Evolutionary conservation across 2,797 vertebrate species (phyloP), one percentile per base, ranked within the genome.

Genomic region (Morelia viridis): DNA sequence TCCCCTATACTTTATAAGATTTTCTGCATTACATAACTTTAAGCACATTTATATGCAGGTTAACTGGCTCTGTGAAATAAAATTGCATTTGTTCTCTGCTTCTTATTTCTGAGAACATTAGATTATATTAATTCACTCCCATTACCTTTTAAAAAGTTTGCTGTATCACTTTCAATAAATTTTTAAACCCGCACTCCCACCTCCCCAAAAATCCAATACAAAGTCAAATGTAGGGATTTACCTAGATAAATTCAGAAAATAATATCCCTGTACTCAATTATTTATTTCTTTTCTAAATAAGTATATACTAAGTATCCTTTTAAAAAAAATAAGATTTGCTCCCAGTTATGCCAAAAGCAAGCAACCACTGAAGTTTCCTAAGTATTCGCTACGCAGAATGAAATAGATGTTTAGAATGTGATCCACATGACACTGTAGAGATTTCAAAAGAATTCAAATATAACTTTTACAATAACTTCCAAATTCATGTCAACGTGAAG

Each of bases 81-180:
- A 5, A 2, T 24, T 87, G 65, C 5, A 2, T 35, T 86, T 26
- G 1, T 76, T 61, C 90, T 92, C 86, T 0, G 1, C 2, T 26
- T 26, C 88, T 87, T 26, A 92, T 71, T 2, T 0, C 89, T 90
- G 60, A 68, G 84, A 61, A 89, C 19, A 87, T 90, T 87, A 93
- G 35, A 53, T 4, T 87, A 85, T 60, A 65, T 88, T 85, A 87
- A 87, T 0, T 28, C 41, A 10, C 1, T 62, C 28, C 56, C 88
- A 84, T 93, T 92, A 85, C 56, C 46, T 93, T 88, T 90, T 31
- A 60, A 53, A 57, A 91, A 68, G 22, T 85, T 56, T 50, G 60
- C 60, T 84, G 57, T 64, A 92, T 62, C 57, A 24, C 35, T 24
- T 1, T 4, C 31, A 91, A 90, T 84, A 93, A 83, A 90, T 53